phyloP scores from a whole-genome alignment of 2,113 vertebrate genomes.

The Spilogale gracilis region DNA sequence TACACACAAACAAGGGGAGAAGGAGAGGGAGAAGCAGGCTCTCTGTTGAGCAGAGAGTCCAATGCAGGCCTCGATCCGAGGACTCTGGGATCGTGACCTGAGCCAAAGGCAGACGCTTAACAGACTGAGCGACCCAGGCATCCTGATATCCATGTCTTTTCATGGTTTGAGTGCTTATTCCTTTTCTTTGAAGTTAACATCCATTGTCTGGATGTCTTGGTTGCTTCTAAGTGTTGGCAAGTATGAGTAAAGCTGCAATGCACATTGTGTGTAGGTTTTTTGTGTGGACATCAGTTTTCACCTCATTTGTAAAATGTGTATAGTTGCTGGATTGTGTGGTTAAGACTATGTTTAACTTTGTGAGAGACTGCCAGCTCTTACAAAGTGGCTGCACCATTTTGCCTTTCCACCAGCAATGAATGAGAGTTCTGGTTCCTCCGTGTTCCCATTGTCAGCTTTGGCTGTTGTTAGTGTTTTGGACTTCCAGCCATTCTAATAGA shows the following conservation, averaged over 20 bases:
- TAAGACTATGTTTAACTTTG: conserved; percentile 27
- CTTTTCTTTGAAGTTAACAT: conserved; percentile 38
- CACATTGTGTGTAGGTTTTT: background rate
- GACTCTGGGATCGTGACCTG: background rate
- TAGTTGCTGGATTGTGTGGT: background rate
- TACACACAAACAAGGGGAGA: background rate
- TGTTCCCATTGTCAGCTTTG: background rate
- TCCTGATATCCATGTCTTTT: background rate
- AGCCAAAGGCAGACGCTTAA: background rate
- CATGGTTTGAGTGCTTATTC: background rate
- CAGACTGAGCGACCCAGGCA: background rate
- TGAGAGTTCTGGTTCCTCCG: conserved; percentile 15
- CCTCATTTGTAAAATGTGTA: background rate
- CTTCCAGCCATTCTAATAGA: conserved; percentile 34
- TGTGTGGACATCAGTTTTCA: background rate
- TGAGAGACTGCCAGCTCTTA: conserved; percentile 40
- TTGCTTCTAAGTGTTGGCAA: conserved; percentile 26
- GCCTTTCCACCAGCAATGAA: background rate
- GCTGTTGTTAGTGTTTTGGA: background rate
- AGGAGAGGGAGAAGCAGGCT: background rate
- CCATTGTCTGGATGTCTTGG: background rate
- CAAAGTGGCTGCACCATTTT: conserved; percentile 1
- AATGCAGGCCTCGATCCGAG: background rate
- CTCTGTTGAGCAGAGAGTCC: background rate
- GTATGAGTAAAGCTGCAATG: background rate